phyloP scores from a whole-genome alignment of 2,797 vertebrate genomes.

The Nasua narica region DNA sequence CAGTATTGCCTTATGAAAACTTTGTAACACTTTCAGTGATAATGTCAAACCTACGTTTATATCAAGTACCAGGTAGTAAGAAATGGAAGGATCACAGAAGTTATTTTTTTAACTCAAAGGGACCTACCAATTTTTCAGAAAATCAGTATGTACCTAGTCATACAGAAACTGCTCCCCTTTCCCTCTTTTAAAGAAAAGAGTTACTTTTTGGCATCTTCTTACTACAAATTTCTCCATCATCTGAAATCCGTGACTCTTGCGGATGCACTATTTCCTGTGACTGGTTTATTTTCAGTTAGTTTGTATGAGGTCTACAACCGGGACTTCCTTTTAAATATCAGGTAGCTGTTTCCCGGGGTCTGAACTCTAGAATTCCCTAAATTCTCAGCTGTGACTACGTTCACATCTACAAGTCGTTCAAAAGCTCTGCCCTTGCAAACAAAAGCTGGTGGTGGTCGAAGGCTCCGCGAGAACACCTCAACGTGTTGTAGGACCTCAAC shows the following conservation, averaged over 20 bases:
- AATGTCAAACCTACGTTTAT: neutral
- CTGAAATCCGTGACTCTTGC: neutral
- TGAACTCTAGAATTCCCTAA: neutral
- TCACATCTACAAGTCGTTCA: constrained; percentile 2
- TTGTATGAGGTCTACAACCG: neutral
- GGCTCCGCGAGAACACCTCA: neutral
- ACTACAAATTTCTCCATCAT: neutral
- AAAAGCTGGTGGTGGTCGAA: constrained; percentile 30
- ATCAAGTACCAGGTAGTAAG: neutral
- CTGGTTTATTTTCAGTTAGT: neutral
- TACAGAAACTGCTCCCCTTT: neutral
- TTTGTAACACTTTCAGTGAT: neutral
- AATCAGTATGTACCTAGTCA: neutral
- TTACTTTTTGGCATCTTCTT: neutral
- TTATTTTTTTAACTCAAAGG: neutral
- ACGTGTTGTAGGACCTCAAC: neutral
- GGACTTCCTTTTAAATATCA: neutral
- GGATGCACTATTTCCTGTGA: neutral
- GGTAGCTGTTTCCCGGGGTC: neutral
- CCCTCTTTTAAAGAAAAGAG: neutral
- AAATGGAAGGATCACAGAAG: neutral
- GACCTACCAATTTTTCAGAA: neutral
- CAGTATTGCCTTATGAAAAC: neutral
- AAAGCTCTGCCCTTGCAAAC: constrained; percentile 19
- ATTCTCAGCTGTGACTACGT: neutral